Conservation (phyloP, 2,797 vertebrate genomes). For the Manis javanica region DNA sequence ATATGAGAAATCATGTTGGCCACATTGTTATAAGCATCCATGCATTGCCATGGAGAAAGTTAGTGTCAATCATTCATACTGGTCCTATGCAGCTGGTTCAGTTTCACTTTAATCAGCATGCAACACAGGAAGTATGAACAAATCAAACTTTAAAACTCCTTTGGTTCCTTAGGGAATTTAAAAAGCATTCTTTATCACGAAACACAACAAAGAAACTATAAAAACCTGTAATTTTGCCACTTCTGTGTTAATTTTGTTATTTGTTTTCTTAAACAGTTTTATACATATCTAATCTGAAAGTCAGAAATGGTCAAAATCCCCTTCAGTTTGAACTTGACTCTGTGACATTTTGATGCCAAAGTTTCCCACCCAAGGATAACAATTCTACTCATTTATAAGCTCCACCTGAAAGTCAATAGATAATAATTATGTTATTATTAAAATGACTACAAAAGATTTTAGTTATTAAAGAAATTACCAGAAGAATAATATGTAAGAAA, state of each 20-base stretch:
- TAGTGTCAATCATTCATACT: neutral
- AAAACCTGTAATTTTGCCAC: neutral
- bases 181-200: neutral
- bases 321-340: constrained; percentile 2
- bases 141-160: neutral
- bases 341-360: neutral
- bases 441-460: neutral
- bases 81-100: neutral
- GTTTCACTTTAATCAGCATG: neutral
- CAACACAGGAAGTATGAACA: neutral
- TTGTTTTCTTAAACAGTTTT: neutral
- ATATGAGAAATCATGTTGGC: neutral
- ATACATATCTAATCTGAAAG: neutral
- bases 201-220: neutral
- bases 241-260: neutral
- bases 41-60: neutral
- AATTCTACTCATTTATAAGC: neutral
- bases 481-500: neutral
- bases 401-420: constrained; percentile 3
- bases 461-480: constrained; percentile 12
- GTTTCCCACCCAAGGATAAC: neutral
- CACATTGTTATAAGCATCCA: neutral
- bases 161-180: neutral
- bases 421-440: constrained; percentile 12
- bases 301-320: neutral